Percentiles rank a stretch among this genome's conserved stretches.
These are phyloP conservation scores for Hippasteria phrygiana DNA, from an alignment of 53 echinoderm and acorn worm species.

Conservation along the genomic window DNA sequence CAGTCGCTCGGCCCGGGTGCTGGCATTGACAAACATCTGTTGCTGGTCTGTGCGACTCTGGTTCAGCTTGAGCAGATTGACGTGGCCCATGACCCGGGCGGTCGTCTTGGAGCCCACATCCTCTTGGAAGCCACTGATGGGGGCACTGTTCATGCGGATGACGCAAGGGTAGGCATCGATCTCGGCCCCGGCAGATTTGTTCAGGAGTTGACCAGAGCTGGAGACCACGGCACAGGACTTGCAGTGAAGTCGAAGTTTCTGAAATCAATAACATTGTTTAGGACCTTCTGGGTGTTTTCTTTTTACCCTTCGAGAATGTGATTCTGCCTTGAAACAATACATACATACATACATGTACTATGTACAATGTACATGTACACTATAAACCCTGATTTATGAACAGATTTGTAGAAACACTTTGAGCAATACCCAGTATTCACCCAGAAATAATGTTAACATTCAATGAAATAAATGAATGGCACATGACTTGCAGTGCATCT, in stretches of 20 bases:
- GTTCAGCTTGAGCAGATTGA: conserved; percentile 89
- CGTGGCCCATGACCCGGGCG: conserved; percentile 95
- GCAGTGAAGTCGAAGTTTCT: conserved; percentile 95
- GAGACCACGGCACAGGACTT: conserved; percentile 94
- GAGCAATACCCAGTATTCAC: too few relatives aligned
- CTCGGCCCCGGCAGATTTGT: conserved; percentile 85
- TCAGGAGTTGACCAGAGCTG: conserved; percentile 93
- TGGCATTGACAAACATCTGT: conserved; percentile 82
- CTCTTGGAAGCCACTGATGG: conserved; percentile 84
- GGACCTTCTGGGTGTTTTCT: too few relatives aligned
- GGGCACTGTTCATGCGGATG: conserved; percentile 98
- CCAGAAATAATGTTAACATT: too few relatives aligned
- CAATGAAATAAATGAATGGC: too few relatives aligned
- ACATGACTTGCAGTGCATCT: too few relatives aligned
- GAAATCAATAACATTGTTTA: conserved; percentile 59
- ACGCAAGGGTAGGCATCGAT: conserved; percentile 92
- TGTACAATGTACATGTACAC: too few relatives aligned
- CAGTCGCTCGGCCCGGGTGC: conserved; percentile 80
- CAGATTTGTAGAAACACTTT: too few relatives aligned
- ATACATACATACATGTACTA: too few relatives aligned
- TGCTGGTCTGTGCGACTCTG: conserved; percentile 79
- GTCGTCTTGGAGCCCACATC: conserved; percentile 95
- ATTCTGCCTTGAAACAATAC: too few relatives aligned
- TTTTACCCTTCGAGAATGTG: too few relatives aligned
- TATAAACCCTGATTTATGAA: too few relatives aligned